A percentile compares a stretch with the other conserved stretches of the same genome.
Conservation (phyloP, 1,140 invertebrate species). For the Eupristina koningsbergeri region DNA sequence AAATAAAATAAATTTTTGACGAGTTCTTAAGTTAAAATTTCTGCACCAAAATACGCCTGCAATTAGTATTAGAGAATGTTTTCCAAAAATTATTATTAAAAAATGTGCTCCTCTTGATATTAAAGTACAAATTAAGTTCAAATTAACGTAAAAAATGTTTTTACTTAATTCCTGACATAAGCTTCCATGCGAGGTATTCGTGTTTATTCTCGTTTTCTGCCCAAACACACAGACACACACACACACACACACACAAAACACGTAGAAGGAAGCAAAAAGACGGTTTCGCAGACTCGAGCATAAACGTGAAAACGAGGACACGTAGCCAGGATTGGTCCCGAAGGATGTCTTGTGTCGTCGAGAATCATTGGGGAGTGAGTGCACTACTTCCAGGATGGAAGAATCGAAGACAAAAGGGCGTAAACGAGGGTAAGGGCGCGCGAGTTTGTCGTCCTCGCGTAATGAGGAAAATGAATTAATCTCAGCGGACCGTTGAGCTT, state of each 20-base stretch:
- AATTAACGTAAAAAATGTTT: background rate
- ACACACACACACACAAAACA: background rate
- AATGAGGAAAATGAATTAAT: slow-evolving; percentile 35
- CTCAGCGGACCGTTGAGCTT: slow-evolving; percentile 15
- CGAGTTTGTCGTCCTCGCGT: background rate
- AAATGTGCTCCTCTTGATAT: background rate
- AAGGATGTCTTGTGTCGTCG: background rate
- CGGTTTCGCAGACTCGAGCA: background rate
- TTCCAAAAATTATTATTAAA: background rate
- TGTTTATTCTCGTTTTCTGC: background rate
- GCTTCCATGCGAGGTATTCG: background rate
- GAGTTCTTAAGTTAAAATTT: background rate
- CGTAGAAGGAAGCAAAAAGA: background rate
- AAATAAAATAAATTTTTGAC: too few species aligned
- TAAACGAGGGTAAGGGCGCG: background rate
- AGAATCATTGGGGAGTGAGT: background rate
- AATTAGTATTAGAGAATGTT: background rate
- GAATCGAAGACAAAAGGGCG: slow-evolving; percentile 20
- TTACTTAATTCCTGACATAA: background rate
- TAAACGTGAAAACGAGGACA: background rate
- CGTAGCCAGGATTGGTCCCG: background rate
- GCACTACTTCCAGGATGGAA: background rate
- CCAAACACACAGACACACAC: background rate
- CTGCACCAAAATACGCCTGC: background rate
- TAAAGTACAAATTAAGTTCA: background rate